Evolutionary conservation across 2,888 invertebrate species (phyloP), one percentile per base, ranked within the genome.

Genomic region (Dione juno): DNA sequence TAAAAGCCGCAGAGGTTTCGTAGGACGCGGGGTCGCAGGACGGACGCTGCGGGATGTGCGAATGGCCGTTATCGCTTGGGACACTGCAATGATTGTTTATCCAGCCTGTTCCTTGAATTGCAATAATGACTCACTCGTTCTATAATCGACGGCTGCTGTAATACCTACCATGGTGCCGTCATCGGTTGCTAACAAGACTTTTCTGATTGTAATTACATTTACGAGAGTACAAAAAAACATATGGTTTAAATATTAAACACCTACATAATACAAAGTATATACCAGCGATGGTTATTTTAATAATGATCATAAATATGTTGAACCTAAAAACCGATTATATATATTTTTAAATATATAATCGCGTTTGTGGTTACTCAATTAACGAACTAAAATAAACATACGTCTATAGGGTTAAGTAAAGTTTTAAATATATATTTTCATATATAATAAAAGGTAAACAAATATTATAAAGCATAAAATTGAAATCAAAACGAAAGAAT

Each of bases 11-110:
- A 66, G 68, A 58, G 59, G 64, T 64, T 64, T 64, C 16, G 64
- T 50, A 40, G 59, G 57, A 67, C 50, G 68, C 59, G 61, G 72
- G 72, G 67, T 57, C 69, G 69, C 66, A 41, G 74, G 59, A 75
- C 75, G 78, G 78, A 76, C 65, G 72, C 74, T 74, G 84, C 88
- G 90, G 90, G 89, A 91, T 90, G 91, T 92, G 92, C 92, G 88
- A 91, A 91, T 88, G 92, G 86, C 83, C 86, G 90, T 89, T 92
- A 92, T 92, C 92, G 85, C 84, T 79, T 82, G 85, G 90, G 88
- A 92, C 92, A 91, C 89, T 88, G 89, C 89, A 88, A 90, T 91
- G 90, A 91, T 92, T 92, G 92, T 92, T 92, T 92, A 92, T 91
- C 92, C 92, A 90, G 88, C 83, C 83, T 79, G 89, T 92, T 92